Base-by-base conservation (phyloP, 2,113 vertebrate species). In the Toxostoma redivivum region DNA sequence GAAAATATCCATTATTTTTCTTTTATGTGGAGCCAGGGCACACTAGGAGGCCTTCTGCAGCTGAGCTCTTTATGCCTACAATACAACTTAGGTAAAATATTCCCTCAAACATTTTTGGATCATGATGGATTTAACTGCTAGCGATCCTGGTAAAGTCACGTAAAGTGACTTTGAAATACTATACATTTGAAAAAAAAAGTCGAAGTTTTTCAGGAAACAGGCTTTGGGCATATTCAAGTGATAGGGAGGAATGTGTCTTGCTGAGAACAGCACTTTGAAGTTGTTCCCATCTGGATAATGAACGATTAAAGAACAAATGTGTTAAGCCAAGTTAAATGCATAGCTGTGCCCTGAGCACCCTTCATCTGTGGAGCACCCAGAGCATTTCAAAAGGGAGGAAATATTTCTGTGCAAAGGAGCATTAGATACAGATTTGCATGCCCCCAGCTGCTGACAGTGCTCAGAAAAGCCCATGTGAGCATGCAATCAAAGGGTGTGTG, bases 1-100 rank as follows among this genome's bases (percentile, higher is more conserved):
- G 38, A 95, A 94, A 96, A 91, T 60, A 87, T 47, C 47, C 35
- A 56, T 79, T 91, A 38, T 91, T 96, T 47, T 87, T 89, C 60
- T 74, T 95, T 89, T 67, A 67, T 31, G 61, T 48, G 69, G 44
- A 83, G 58, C 71, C 57, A 21, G 31, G 37, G 37, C 25, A 10
- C 81, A 94, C 78, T 91, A 84, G 84, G 69, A 91, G 30, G 37
- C 53, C 24, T 57, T 66, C 54, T 81, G n/a, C 42, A 45, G 53
- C 77, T 79, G 33, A 94, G 48, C 31, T 31, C 87, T 66, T 87
- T 62, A 51, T 44, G 35, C 56, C 57, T 44, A 19, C 71, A 88
- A 18, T 27, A 28, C 18, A 30, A 72, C 48, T 81, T 74, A 56
- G 40, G 60, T 81, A 90, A 92, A 92, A 79, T 42, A 81, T 17